These are phyloP conservation scores for Adelphocoris suturalis DNA, from an alignment of 2,888 invertebrate species.

Conservation along the genomic window DNA sequence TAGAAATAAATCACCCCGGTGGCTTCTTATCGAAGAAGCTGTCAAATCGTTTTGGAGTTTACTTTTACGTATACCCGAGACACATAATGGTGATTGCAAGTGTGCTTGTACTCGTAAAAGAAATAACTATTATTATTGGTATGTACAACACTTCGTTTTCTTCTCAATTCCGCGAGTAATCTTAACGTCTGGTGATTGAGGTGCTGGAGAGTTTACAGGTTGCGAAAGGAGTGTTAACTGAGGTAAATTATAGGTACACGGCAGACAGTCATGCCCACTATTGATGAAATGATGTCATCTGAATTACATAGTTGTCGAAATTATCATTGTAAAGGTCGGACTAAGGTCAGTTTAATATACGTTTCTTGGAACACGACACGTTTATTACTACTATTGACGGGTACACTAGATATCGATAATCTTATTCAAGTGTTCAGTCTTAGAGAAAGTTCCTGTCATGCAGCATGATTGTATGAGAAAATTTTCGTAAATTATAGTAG, in stretches of 20 bases:
- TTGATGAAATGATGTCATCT: no score
- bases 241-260: not conserved
- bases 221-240: slow-evolving; percentile 6
- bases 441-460: no score
- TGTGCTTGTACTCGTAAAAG: not conserved
- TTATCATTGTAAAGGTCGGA: no score
- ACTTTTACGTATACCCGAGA: not conserved
- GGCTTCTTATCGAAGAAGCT: slow-evolving; percentile 15
- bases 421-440: no score
- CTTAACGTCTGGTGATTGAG: not conserved
- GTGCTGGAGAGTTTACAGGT: not conserved
- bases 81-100: not conserved
- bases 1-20: slow-evolving; percentile 23
- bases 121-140: not conserved
- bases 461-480: no score
- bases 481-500: no score
- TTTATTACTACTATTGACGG: no score
- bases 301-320: no score
- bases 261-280: no score
- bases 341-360: no score
- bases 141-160: not conserved
- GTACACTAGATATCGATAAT: no score
- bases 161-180: not conserved
- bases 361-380: no score
- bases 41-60: slow-evolving; percentile 7